Base-by-base conservation (phyloP, 2,888 invertebrate genomes). In the Hymenopus coronatus region DNA sequence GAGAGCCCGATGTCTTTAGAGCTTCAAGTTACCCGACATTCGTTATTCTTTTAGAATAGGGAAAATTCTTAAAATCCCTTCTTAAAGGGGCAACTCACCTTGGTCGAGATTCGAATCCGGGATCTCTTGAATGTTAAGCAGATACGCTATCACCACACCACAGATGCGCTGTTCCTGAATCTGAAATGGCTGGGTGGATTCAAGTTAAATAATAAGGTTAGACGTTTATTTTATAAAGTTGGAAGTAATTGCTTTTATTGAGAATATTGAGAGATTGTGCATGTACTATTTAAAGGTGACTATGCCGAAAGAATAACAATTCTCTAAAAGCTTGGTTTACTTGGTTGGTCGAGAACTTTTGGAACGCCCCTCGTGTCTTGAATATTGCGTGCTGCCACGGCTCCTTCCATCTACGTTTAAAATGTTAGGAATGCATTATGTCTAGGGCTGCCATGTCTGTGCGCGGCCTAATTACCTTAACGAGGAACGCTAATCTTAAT, bases 391-490 rank as follows among this genome's bases (percentile, higher is more conserved):
- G 8, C 54, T 85, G 15, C 85, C 40, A 40, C 40, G 40, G 40
- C 12, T 40, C 40, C 40, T 9, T 40, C 40, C 40, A 40, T 40
- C 40, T 40, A 40, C 40, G 40, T 40, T 40, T 40, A 40, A 40
- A 40, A 40, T 40, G 40, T 40, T 40, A 40, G 40, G 40, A 40
- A 40, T 40, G 40, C 40, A 40, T 40, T 40, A 40, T 40, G 12
- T 70, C 83, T 87, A 91, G 89, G 90, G 88, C 89, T 90, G 89
- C 90, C 90, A 89, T 90, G 91, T 90, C 90, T 90, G 91, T 91
- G 89, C 90, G 90, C 91, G 54, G 20, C 54, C 54, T 70, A 70
- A 70, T 70, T 70, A 70, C 54, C 25, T 70, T 70, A 70, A 70
- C 54, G 54, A 70, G 15, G 20, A 25, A 70, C 3, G 54, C 54